Percentiles rank a stretch among this genome's conserved stretches.
Conservation (phyloP, 2,888 invertebrate genomes). For the Cecidostiba fungosa region DNA sequence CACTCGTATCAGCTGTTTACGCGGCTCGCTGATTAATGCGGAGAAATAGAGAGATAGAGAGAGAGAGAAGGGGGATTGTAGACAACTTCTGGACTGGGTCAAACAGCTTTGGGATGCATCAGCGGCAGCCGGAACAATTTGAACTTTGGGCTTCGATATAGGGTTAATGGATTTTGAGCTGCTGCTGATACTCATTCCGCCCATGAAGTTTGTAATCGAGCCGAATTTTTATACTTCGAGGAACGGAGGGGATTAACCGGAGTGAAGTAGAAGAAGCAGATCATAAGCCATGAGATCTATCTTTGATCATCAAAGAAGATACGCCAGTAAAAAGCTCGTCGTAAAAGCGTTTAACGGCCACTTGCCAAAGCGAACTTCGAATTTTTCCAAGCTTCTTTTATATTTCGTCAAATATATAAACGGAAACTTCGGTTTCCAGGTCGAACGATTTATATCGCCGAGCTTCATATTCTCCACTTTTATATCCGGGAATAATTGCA, state of each 20-base stretch:
- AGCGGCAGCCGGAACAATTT: conserved; percentile 3
- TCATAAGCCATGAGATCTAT: not conserved
- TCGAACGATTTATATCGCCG: not conserved
- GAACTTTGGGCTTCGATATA: not conserved
- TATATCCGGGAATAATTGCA: not conserved
- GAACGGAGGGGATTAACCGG: not conserved
- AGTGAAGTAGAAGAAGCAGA: not conserved
- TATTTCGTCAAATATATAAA: not conserved
- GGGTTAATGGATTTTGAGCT: not conserved
- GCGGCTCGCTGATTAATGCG: not conserved
- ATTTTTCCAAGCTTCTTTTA: not conserved
- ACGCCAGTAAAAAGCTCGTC: conserved; percentile 1
- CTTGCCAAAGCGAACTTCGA: not conserved
- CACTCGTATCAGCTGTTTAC: not conserved
- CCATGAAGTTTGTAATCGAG: not conserved
- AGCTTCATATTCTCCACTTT: not conserved
- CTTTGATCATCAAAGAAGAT: not conserved
- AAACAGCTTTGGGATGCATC: not conserved
- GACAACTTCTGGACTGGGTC: conserved; percentile 45
- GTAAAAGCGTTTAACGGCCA: conserved; percentile 23
- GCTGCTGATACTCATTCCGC: not conserved
- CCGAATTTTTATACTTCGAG: not conserved
- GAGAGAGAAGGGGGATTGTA: not conserved
- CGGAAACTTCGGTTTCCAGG: not conserved
- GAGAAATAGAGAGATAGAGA: not conserved